Base-by-base conservation (phyloP, 2,888 invertebrate genomes). In the Antheraea yamamai region DNA sequence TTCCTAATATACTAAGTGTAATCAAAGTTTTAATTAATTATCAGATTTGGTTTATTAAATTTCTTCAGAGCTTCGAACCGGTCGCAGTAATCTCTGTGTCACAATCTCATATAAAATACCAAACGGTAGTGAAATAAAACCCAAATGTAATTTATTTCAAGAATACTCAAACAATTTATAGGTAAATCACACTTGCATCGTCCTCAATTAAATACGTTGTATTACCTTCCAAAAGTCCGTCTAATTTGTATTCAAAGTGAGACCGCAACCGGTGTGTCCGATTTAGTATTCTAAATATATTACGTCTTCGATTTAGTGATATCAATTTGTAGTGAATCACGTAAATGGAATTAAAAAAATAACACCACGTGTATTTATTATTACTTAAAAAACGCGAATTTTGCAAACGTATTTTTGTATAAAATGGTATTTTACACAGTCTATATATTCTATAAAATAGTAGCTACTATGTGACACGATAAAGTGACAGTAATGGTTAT, bases 271-370 rank as follows among this genome's bases (percentile, higher is more conserved):
- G 81, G 87, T 89, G 88, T 87, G 86, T 87, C 82, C 86, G 78
- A 79, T 80, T 92, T 91, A 83, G 89, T 92, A 92, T 93, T 89
- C 92, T 82, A 79, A 82, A 83, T 84, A 81, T 88, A 87, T 77
- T 77, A 81, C 84, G 79, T 81, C 81, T 84, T 88, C 91, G 93
- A 92, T 93, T 92, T 92, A 90, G 88, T 88, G 92, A 93, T 93
- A 94, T 93, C 92, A 92, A 93, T 93, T 91, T 92, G 92, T 93
- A 89, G 16, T 85, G 30, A 64, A 83, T 79, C 80, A 88, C 85
- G 85, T 83, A 78, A 77, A 76, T 75, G 68, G 88, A 91, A 92
- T 92, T 86, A 82, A 84, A 85, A 89, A 87, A 75, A 84, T 84
- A 90, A 87, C 74, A 77, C 61, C 78, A 81, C 74, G 71, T 75